Evolutionary conservation across 2,113 vertebrate species (phyloP), one percentile per base, ranked within the genome.

Genomic region (Naja naja): DNA sequence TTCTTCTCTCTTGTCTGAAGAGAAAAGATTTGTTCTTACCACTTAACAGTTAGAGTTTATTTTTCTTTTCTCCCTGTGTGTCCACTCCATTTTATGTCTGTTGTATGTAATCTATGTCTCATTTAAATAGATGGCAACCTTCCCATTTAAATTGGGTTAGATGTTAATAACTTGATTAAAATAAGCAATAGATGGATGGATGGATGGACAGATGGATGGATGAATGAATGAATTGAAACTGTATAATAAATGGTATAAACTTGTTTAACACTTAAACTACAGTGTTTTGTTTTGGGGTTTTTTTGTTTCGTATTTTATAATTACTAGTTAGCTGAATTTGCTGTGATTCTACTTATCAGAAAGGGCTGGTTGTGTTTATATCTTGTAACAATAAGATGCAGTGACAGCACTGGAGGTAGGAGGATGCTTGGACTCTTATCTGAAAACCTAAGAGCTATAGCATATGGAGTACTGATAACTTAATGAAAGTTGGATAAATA

Each of bases 401-500:
- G 88, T 96, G 12, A 4, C 69, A 91, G 69, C 43, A 22, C 0
- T 94, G 91, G 94, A 97, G 93, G 85, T 93, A 95, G 94, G 69
- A 92, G 94, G 88, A 95, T 93, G 91, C 49, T 81, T 93, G 58
- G 90, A 69, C 49, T 96, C 94, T 96, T 97, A 96, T 96, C 96
- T 96, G 4, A 94, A 96, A 91, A 96, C 89, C 69, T 95, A 94
- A 93, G 93, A 97, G 95, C 95, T 95, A 92, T 95, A 94, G 93
- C 95, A 94, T 95, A 93, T 96, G 95, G 91, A 94, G 91, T 85
- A 92, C 93, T 94, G 96, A 96, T 97, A 96, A 95, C 93, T 95
- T 97, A 96, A 96, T 96, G 94, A 94, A 95, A 96, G 91, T 74
- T 96, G 93, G 93, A 95, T 96, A 97, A 96, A 95, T 97, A 95